A percentile compares a stretch with the other conserved stretches of the same genome.
These are phyloP conservation scores for Mesorhabditis spiculigera DNA, from an alignment of 2,888 invertebrate genomes.

Conservation along the genomic window DNA sequence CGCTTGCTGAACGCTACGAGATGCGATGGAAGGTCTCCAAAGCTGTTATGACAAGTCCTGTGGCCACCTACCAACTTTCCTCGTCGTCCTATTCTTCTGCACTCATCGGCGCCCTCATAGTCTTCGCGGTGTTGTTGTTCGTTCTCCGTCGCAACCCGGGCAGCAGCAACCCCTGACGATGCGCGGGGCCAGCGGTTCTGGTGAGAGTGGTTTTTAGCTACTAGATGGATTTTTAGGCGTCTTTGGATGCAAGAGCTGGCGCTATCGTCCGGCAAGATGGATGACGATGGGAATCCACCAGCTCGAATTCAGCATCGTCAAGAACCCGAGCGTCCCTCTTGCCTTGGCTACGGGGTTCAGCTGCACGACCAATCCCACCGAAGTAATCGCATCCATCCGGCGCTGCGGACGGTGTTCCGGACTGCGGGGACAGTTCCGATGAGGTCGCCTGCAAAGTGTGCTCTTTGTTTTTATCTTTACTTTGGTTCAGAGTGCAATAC, in stretches of 20 bases:
- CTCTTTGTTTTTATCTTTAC: background rate
- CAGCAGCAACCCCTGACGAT: background rate
- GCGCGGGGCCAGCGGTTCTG: background rate
- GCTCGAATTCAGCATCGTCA: too few species aligned
- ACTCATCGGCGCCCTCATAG: background rate
- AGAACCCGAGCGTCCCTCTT: background rate
- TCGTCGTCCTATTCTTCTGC: background rate
- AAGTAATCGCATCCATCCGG: background rate
- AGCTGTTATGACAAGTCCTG: background rate
- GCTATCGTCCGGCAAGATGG: background rate
- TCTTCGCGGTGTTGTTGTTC: background rate
- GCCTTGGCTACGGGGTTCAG: background rate
- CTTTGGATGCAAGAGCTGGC: background rate
- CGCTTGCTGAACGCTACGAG: background rate
- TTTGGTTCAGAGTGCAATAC: conserved; percentile 1
- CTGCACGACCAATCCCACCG: background rate
- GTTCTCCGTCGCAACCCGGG: background rate
- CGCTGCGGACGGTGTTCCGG: background rate
- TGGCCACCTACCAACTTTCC: background rate
- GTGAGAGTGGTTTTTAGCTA: background rate
- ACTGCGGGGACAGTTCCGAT: background rate
- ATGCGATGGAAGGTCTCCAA: background rate
- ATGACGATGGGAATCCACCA: background rate
- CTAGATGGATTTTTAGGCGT: background rate
- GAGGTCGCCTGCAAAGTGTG: background rate